A percentile compares a stretch with the other conserved stretches of the same genome.
Evolutionary conservation across 2,888 invertebrate species (phyloP).

Genomic region (Tillus elongatus): DNA sequence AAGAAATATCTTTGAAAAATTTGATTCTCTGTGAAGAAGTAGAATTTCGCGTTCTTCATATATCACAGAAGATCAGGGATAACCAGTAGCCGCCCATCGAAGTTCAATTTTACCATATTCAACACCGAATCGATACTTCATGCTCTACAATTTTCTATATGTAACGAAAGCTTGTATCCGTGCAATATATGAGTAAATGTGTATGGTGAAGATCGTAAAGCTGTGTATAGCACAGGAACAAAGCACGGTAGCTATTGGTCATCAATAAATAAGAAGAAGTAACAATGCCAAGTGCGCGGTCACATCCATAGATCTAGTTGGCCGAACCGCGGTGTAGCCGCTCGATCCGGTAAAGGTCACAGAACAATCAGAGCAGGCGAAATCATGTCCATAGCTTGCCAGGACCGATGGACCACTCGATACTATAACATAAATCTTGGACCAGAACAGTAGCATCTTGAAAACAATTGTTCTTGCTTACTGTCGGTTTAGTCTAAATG

Average conservation of each 20-base stretch:
- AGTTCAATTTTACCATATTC: no score
- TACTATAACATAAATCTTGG: constrained; percentile 39
- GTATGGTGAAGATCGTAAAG: constrained; percentile 30
- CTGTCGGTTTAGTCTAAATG: constrained; percentile 40
- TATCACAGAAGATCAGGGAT: no score
- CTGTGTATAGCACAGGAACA: constrained; percentile 24
- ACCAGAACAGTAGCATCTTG: constrained; percentile 40
- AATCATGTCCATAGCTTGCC: constrained; percentile 22
- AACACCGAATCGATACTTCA: no score
- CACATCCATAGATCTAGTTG: constrained; percentile 35
- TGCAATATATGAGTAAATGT: no score
- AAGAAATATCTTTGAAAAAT: no score
- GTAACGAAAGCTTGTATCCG: no score
- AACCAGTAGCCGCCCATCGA: no score
- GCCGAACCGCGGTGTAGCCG: constrained; percentile 30
- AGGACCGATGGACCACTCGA: constrained; percentile 29
- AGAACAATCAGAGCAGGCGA: constrained; percentile 27
- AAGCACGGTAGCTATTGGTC: constrained; percentile 40
- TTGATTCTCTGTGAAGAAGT: no score
- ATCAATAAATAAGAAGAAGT: constrained; percentile 41
- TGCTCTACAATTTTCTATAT: no score
- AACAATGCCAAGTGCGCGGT: constrained; percentile 40
- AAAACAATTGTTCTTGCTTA: constrained; percentile 42
- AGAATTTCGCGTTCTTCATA: no score
- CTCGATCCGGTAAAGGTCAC: constrained; percentile 21